These are phyloP conservation scores for Boulengeromyrus knoepffleri DNA, from an alignment of 2,113 vertebrate genomes.

Conservation along the genomic window DNA sequence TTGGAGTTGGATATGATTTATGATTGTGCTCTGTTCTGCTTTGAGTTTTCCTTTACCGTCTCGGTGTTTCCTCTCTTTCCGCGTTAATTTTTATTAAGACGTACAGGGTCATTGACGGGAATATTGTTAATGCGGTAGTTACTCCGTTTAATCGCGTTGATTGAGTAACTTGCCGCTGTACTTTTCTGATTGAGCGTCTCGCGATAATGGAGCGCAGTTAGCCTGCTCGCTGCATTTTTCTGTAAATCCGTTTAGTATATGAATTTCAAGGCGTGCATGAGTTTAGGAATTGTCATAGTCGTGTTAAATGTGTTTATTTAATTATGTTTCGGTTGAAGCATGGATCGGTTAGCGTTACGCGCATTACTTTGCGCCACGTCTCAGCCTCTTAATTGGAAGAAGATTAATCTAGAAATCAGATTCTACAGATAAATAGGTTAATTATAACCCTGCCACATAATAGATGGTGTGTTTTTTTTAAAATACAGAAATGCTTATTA, in stretches of 20 bases:
- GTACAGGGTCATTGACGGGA: neutral
- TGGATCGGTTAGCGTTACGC: conserved; percentile 12
- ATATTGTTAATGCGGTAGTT: neutral
- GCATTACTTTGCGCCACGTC: conserved; percentile 57
- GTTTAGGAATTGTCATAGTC: neutral
- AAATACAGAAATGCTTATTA: neutral
- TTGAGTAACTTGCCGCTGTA: neutral
- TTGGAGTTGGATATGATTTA: neutral
- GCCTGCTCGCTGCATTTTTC: neutral
- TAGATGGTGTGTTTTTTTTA: neutral
- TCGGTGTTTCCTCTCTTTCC: neutral
- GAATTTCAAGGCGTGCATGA: neutral
- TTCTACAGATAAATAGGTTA: neutral
- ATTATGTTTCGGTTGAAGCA: neutral
- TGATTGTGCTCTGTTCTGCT: neutral
- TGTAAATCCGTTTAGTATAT: neutral
- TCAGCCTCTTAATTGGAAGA: conserved; percentile 41
- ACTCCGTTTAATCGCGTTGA: neutral
- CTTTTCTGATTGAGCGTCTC: neutral
- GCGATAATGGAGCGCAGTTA: neutral
- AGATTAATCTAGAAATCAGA: neutral
- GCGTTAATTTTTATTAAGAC: neutral
- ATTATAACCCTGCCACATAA: neutral
- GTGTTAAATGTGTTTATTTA: neutral
- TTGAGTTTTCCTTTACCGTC: neutral